These are phyloP conservation scores for Clytia hemisphaerica DNA, from an alignment of 30 jellyfish, hydroid and myxozoan genomes.

Conservation along the genomic window DNA sequence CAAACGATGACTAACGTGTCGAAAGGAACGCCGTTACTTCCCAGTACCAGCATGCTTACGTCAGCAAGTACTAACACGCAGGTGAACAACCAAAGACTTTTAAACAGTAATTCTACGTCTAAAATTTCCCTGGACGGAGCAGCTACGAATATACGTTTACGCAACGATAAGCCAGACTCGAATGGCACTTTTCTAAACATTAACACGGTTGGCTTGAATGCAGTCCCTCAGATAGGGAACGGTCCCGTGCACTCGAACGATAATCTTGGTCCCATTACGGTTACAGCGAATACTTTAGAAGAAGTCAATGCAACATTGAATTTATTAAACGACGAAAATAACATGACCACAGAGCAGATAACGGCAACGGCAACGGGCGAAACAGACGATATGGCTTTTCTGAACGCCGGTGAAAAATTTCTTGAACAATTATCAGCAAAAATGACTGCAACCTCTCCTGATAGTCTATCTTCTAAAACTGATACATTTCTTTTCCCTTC, in stretches of 20 bases:
- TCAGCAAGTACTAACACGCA: conserved; percentile 3
- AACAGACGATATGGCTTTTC: conserved; percentile 60
- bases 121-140: too few species aligned
- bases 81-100: neutral
- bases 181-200: neutral
- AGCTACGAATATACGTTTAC: neutral
- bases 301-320: neutral
- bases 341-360: conserved; percentile 15
- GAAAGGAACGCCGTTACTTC: conserved; percentile 19
- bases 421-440: conserved; percentile 88
- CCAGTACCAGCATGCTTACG: conserved; percentile 13
- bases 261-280: neutral
- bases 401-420: conserved; percentile 92
- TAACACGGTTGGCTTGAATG: neutral
- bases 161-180: neutral
- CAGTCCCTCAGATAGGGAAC: too few species aligned
- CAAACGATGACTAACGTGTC: neutral
- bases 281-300: conserved; percentile 6
- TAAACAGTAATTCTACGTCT: too few species aligned
- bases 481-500: neutral
- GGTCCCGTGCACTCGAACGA: neutral
- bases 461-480: conserved; percentile 14
- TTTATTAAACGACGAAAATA: neutral
- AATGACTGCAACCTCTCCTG: conserved; percentile 42
- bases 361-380: conserved; percentile 33